Percentiles rank a stretch among this genome's conserved stretches.
Conservation (phyloP, 2,888 invertebrate genomes). For the Nephrotoma appendiculata region DNA sequence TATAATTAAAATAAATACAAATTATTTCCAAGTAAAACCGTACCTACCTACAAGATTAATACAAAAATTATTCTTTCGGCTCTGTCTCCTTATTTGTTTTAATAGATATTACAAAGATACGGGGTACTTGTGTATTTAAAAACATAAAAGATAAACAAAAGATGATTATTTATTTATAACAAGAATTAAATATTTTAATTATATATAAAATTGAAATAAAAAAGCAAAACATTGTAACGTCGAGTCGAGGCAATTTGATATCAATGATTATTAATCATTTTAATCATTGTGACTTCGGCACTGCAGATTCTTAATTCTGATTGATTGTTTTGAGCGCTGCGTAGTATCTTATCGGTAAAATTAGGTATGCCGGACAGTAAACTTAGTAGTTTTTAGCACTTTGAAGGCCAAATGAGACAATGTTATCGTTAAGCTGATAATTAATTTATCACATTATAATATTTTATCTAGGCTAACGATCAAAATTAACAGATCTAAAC, state of each 20-base stretch:
- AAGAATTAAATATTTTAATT: background rate
- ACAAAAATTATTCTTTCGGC: background rate
- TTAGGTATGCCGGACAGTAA: too few relatives aligned
- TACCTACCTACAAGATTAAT: background rate
- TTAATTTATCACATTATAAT: too few relatives aligned
- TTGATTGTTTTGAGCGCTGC: too few relatives aligned
- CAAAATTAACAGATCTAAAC: too few relatives aligned
- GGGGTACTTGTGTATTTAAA: background rate
- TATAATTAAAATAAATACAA: background rate
- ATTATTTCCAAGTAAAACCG: background rate
- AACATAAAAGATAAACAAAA: background rate
- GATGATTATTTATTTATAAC: background rate
- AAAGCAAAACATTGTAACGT: background rate
- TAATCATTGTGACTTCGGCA: background rate
- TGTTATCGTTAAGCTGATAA: too few relatives aligned
- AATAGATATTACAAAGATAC: background rate
- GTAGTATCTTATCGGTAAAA: too few relatives aligned
- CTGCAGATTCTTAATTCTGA: too few relatives aligned
- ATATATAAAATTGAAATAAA: background rate
- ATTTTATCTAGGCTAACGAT: too few relatives aligned
- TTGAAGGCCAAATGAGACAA: too few relatives aligned
- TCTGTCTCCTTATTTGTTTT: background rate
- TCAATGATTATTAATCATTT: background rate
- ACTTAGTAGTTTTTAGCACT: too few relatives aligned
- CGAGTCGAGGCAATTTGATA: background rate